Evolutionary conservation across 2,888 invertebrate genomes (phyloP), one percentile per base, ranked within the genome.

Genomic region (Polydrusus tereticollis): DNA sequence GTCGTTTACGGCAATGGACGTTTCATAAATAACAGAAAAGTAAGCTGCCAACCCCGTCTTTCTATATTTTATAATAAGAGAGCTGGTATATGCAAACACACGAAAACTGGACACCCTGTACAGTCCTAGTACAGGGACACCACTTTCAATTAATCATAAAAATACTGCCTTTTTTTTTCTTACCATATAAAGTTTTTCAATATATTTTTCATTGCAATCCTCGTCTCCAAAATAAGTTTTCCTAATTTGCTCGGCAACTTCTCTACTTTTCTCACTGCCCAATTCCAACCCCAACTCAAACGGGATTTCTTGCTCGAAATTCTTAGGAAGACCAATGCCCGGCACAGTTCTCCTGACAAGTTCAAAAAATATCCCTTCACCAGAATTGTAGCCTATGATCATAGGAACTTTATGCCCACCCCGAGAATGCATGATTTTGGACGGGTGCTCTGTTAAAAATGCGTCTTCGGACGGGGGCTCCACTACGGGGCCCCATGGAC

Each of bases 201-300:
- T 80, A 29, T 85, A 85, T 20, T 85, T 77, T 55, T 79, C 77
- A 1, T 82, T 80, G 1, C 86, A 82, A 57, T 84, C 81, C 33
- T 85, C 81, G 7, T 86, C 83, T 0, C 85, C 86, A 76, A 86
- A 88, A 77, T 88, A 87, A 8, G 83, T 80, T 14, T 85, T 73
- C 52, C 85, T 84, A 8, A 89, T 81, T 75, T 82, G 81, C 1
- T 82, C 78, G 1, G 87, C 87, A 33, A 86, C 81, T 67, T 81
- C 76, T 63, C 78, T 79, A 0, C 81, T 79, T 62, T 76, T 74
- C 23, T 78, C 72, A 33, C 76, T 79, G 10, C 79, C 80, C 45
- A 75, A 73, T 8, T 76, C 64, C 16, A 82, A 57, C 36, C 78
- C 80, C 14, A 82, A 69, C 47, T 79, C 76, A 52, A 77, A 76